Base-by-base conservation (phyloP, 53 echinoderm and acorn worm genomes). In the Paracentrotus lividus region DNA sequence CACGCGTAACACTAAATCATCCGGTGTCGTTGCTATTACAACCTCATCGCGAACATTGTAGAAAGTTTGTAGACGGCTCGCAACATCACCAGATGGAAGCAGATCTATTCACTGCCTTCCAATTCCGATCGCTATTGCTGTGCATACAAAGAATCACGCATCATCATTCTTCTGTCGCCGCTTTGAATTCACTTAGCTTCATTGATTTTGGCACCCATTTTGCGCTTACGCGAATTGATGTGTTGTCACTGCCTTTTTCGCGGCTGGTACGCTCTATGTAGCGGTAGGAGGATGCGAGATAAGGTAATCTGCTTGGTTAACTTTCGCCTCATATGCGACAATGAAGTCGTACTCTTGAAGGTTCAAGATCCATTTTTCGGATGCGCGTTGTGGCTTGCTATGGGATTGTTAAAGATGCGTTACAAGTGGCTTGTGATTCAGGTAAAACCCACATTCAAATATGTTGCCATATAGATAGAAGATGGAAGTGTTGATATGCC, bases 301-400 rank as follows among this genome's bases (percentile, higher is more conserved):
- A 43, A 97, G 52, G 49, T 95, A 95, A 85, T 97, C 95, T 27
- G 97, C 95, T 8, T 95, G 97, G 49, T 97, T 92, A 36, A 69
- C 76, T 23, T 95, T 95, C n/a, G 92, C 88, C 43, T 94, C 69
- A 91, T 95, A 92, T 10, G 45, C 10, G 26, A 94, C 94, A 24
- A 18, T 27, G 77, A 96, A 93, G 65, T 94, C 91, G 54, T n/a
- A 97, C 33, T 21, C 90, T 65, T 96, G 93, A 29, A 97, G 86
- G 16, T 93, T 93, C 52, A 97, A 40, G 14, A 90, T 43, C 5
- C n/a, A n/a, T n/a, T n/a, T n/a, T n/a, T n/a, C n/a, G n/a, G n/a
- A n/a, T n/a, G n/a, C n/a, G n/a, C n/a, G n/a, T n/a, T n/a, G n/a
- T n/a, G n/a, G n/a, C n/a, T n/a, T n/a, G n/a, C 61, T 61, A 13